A percentile compares a stretch with the other conserved stretches of the same genome.
Conservation (phyloP, 1,140 invertebrate genomes). For the Oedothorax gibbosus region DNA sequence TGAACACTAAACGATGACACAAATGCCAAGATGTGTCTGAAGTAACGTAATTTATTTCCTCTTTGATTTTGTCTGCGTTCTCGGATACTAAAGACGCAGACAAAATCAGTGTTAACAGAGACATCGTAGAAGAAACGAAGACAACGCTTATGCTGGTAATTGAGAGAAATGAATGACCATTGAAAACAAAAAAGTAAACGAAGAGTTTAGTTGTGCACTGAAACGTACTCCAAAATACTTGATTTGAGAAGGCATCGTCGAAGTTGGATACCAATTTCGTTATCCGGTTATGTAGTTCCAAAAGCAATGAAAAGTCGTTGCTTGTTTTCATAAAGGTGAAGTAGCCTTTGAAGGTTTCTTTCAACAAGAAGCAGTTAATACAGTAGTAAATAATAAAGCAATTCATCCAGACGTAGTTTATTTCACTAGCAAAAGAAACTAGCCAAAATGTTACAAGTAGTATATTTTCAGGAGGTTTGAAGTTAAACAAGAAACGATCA, state of each 20-base stretch:
- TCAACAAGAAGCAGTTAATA: background rate
- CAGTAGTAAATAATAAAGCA: background rate
- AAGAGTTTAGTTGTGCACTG: background rate
- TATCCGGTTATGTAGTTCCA: background rate
- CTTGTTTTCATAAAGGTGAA: background rate
- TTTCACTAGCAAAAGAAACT: background rate
- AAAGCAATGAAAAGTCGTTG: background rate
- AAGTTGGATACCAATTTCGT: background rate
- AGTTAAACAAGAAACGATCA: background rate
- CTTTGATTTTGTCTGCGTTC: background rate
- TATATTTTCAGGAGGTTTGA: background rate
- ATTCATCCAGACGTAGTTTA: slow-evolving; percentile 8
- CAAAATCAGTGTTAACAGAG: background rate
- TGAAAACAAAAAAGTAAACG: background rate
- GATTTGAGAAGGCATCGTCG: background rate
- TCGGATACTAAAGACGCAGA: background rate
- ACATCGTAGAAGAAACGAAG: background rate
- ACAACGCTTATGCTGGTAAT: background rate
- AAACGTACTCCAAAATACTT: background rate
- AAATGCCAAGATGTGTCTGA: background rate
- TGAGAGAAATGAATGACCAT: background rate
- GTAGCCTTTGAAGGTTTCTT: background rate
- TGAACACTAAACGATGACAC: background rate
- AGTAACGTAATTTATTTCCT: background rate
- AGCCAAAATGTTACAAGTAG: background rate